A percentile compares a stretch with the other conserved stretches of the same genome.
Conservation (phyloP, 2,113 vertebrate genomes). For the Phyllopteryx taeniolatus region DNA sequence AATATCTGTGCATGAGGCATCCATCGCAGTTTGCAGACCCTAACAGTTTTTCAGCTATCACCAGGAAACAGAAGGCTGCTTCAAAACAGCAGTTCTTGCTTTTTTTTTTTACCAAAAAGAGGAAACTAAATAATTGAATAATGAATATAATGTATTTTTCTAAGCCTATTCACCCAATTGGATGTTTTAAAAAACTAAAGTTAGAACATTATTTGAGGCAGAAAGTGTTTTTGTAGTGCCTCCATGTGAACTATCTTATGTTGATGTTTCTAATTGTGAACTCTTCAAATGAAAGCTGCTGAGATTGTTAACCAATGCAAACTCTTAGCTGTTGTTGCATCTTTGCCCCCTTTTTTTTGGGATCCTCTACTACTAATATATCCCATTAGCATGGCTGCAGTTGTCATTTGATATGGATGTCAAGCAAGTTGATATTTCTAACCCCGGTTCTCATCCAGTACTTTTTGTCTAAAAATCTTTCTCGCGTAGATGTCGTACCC, state of each 20-base stretch:
- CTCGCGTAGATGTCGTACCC: constrained; percentile 57
- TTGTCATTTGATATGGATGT: constrained; percentile 86
- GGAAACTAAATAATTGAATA: neutral
- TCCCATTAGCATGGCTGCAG: constrained; percentile 73
- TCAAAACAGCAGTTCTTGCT: constrained; percentile 46
- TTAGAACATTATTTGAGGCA: constrained; percentile 3
- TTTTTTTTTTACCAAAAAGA: constrained; percentile 19
- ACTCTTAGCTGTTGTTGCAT: constrained; percentile 69
- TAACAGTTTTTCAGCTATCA: constrained; percentile 74
- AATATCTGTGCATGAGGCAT: constrained; percentile 99
- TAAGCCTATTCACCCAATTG: constrained; percentile 18
- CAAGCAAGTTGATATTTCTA: constrained; percentile 98
- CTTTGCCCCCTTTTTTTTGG: constrained; percentile 52
- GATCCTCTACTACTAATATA: constrained; percentile 62
- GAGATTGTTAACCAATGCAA: constrained; percentile 79
- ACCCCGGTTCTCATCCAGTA: constrained; percentile 83
- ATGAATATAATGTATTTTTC: constrained; percentile 4
- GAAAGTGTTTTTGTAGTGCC: constrained; percentile 14
- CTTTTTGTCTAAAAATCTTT: constrained; percentile 78
- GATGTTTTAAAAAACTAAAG: constrained; percentile 11
- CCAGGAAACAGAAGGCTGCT: constrained; percentile 46
- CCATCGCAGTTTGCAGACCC: constrained; percentile 83
- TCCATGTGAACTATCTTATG: constrained; percentile 38
- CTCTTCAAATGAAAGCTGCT: constrained; percentile 59
- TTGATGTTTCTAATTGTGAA: constrained; percentile 32